Percentiles rank a stretch among this genome's conserved stretches.
Evolutionary conservation across 2,797 vertebrate genomes (phyloP).

Genomic region (Ibycter americanus): DNA sequence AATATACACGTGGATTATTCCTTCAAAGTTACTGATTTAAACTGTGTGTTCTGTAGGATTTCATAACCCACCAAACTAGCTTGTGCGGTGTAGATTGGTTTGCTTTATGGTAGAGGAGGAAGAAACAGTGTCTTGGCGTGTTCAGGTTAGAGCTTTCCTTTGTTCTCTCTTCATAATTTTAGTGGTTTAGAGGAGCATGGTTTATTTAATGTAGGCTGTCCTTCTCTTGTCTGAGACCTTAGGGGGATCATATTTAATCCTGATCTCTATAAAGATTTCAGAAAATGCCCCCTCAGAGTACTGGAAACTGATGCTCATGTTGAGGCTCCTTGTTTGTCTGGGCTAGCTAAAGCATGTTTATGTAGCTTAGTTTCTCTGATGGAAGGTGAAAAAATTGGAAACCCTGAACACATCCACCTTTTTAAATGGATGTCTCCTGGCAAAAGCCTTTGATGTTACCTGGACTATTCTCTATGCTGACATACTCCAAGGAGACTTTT

Average conservation of each 20-base stretch:
- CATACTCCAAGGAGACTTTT: neutral
- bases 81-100: neutral
- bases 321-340: neutral
- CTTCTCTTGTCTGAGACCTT: neutral
- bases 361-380: neutral
- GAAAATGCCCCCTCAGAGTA: neutral
- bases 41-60: neutral
- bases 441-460: neutral
- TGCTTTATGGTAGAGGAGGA: neutral
- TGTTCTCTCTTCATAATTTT: neutral
- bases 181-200: neutral
- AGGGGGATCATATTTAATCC: neutral
- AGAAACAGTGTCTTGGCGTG: neutral
- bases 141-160: neutral
- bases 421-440: neutral
- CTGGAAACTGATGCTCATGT: neutral
- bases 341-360: neutral
- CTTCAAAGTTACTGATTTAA: neutral
- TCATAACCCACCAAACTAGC: neutral
- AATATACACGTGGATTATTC: neutral
- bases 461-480: neutral
- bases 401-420: neutral
- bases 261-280: neutral
- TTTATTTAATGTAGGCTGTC: neutral
- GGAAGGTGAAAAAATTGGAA: neutral